Conservation (phyloP, 2,888 invertebrate genomes). For the Lasius fuliginosus region DNA sequence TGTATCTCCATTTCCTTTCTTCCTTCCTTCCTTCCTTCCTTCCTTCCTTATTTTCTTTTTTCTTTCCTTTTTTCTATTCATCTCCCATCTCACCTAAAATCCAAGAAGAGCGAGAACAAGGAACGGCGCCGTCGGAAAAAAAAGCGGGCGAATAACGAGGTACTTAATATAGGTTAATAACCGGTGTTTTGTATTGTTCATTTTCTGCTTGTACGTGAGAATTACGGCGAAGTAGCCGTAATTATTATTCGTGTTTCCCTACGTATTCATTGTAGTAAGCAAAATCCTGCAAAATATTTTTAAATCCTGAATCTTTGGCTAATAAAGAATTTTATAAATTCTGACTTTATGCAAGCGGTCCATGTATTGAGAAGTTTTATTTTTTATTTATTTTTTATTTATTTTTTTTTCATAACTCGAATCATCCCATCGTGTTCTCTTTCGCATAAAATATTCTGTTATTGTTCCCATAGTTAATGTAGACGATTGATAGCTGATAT, state of each 20-base stretch:
- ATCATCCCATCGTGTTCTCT: neutral
- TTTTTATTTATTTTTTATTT: neutral
- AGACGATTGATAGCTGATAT: neutral
- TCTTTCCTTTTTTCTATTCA: neutral
- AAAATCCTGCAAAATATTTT: constrained; percentile 26
- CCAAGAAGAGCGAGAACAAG: constrained; percentile 3
- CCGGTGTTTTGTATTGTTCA: constrained; percentile 5
- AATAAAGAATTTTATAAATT: neutral
- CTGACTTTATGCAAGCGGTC: neutral
- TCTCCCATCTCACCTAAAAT: constrained; percentile 30
- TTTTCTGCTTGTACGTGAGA: constrained; percentile 2
- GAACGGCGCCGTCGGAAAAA: neutral
- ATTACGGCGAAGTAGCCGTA: neutral
- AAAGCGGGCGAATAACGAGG: constrained; percentile 46
- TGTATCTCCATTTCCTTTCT: constrained; percentile 39
- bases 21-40: constrained; percentile 43
- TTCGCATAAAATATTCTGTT: neutral
- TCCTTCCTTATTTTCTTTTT: neutral
- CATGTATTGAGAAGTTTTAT: neutral
- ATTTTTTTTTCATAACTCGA: neutral
- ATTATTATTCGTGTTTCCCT: constrained; percentile 33
- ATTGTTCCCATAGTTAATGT: neutral
- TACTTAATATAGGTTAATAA: constrained; percentile 62
- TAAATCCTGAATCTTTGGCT: neutral
- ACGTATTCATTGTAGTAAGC: neutral